These are phyloP conservation scores for Eupithecia exiguata DNA, from an alignment of 2,888 invertebrate genomes.

Conservation along the genomic window DNA sequence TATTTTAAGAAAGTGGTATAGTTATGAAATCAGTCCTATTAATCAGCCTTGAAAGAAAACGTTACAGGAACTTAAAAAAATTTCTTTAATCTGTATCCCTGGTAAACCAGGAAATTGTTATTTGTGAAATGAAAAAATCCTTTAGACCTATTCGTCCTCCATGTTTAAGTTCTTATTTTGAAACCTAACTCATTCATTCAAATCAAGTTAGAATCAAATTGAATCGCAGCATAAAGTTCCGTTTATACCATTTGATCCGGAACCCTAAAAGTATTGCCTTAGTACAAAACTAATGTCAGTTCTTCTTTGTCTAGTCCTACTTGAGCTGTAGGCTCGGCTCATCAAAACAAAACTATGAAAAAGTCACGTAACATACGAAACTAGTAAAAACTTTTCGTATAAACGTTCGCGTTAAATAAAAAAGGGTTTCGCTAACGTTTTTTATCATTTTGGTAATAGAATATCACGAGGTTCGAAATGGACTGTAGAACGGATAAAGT, in stretches of 20 bases:
- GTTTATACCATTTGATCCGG: background rate
- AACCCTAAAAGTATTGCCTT: background rate
- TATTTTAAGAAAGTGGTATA: no score
- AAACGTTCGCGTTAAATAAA: conserved; percentile 18
- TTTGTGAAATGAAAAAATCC: background rate
- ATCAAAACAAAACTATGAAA: conserved; percentile 31
- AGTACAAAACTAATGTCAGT: background rate
- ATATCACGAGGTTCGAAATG: background rate
- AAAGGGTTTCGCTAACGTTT: conserved; percentile 2
- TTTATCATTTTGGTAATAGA: conserved; percentile 4
- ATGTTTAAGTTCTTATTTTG: no score
- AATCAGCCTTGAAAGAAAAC: background rate
- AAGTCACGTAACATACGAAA: conserved; percentile 23
- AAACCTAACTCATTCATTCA: background rate
- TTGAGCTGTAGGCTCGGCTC: conserved; percentile 15
- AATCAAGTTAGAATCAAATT: background rate
- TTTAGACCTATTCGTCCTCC: no score
- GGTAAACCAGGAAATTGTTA: background rate
- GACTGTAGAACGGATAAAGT: background rate
- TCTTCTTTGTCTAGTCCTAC: conserved; percentile 12
- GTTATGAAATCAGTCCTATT: background rate
- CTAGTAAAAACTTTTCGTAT: conserved; percentile 16
- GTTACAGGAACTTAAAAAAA: background rate
- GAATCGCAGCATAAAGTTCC: background rate
- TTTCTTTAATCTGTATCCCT: no score